These are phyloP conservation scores for Zhuqinia jingwanae DNA, from an alignment of 2,888 invertebrate genomes.

Conservation along the genomic window DNA sequence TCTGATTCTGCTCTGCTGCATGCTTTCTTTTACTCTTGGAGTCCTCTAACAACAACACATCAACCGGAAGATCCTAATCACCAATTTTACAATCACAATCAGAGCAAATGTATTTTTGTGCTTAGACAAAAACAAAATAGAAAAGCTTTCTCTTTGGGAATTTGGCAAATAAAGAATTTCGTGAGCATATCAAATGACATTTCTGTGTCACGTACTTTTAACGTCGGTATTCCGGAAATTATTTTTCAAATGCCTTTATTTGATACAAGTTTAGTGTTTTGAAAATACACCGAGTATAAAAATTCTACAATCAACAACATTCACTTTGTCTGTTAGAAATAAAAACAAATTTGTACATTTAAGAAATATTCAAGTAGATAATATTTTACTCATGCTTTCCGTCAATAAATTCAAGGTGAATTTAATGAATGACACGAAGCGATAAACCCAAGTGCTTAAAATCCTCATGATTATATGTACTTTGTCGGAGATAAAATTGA, in stretches of 20 bases:
- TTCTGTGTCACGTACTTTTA: constrained; percentile 23
- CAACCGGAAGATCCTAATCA: constrained; percentile 70
- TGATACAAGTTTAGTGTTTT: no score
- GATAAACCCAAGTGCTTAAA: no score
- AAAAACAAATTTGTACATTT: no score
- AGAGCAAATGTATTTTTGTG: constrained; percentile 40
- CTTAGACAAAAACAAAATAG: constrained; percentile 3
- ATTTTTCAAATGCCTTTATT: no score
- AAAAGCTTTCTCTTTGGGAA: constrained; percentile 14
- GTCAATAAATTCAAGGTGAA: no score
- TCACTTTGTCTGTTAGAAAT: no score
- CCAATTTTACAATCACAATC: constrained; percentile 44
- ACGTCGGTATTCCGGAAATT: constrained; percentile 55
- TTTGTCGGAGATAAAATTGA: constrained; percentile 32
- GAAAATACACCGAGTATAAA: no score
- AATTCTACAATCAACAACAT: no score
- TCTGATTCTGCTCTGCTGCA: constrained; percentile 1
- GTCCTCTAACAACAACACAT: constrained; percentile 27
- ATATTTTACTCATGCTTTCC: no score
- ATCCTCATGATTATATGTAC: constrained; percentile 7
- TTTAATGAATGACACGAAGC: no score
- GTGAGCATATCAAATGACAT: constrained; percentile 1
- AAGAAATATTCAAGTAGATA: no score
- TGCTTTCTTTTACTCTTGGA: constrained; percentile 31
- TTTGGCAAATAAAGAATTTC: not conserved